Percentiles rank a stretch among this genome's conserved stretches.
Conservation (phyloP, 2,888 invertebrate genomes). For the Polymixis flavicincta region DNA sequence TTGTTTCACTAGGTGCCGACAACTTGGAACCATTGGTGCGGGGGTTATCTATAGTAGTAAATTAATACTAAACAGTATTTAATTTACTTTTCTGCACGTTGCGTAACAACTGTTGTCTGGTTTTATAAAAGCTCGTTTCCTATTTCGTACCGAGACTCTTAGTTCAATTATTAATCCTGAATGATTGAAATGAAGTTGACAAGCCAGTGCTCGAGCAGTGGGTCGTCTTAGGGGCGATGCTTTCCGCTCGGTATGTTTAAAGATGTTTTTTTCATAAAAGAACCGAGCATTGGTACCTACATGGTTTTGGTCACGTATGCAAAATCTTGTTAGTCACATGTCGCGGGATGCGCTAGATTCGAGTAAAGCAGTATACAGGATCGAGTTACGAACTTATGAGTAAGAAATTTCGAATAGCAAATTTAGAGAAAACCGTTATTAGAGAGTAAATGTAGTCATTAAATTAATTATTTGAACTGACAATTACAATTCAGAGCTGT, state of each 20-base stretch:
- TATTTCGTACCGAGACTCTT: not conserved
- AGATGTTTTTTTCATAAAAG: not conserved
- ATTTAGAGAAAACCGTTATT: not conserved
- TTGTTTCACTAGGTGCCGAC: constrained; percentile 40
- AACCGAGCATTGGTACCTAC: not conserved
- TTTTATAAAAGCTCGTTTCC: not conserved
- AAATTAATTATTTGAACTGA: not conserved
- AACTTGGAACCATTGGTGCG: constrained; percentile 23
- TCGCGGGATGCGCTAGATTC: not conserved
- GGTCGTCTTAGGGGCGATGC: too few relatives aligned
- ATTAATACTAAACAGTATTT: constrained; percentile 13
- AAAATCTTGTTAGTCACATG: not conserved
- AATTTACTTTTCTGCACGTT: constrained; percentile 11
- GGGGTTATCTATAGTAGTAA: constrained; percentile 8
- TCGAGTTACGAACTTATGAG: not conserved
- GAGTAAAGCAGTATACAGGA: not conserved
- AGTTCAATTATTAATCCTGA: not conserved
- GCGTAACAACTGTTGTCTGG: not conserved
- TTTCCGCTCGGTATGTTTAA: too few relatives aligned
- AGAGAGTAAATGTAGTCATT: not conserved
- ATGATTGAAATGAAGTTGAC: not conserved
- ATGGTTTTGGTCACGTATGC: constrained; percentile 29
- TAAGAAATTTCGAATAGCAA: not conserved
- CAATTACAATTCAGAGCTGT: not conserved
- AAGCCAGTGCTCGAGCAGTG: too few relatives aligned